Evolutionary conservation across 2,888 invertebrate species (phyloP), one percentile per base, ranked within the genome.

Genomic region (Alsophila aescularia): DNA sequence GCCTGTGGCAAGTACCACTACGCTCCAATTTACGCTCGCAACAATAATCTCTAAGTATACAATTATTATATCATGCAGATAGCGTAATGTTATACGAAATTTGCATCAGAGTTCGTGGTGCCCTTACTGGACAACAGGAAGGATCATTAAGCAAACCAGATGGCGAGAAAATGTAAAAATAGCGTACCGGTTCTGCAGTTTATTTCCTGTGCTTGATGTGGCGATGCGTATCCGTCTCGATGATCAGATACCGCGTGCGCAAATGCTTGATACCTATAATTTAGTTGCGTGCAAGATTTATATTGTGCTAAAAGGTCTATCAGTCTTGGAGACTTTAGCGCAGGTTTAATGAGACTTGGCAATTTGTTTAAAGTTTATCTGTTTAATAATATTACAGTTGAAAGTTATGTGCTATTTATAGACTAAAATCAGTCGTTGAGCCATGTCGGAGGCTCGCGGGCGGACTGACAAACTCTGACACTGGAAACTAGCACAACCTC

Each of bases 81-180:
- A 68, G 68, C 62, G 57, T 61, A 53, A 52, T 52, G 40, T 42
- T 64, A 60, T 52, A 58, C 53, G 39, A 40, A 49, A 69, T 67
- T 72, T 66, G 70, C 72, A 72, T 73, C 63, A 48, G 53, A 62
- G 65, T 70, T 68, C 66, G 62, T 57, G 61, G 68, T 66, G 66
- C 58, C 69, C 70, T 67, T 75, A 77, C 73, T 77, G 71, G 73
- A 67, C 56, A 72, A 70, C 72, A 68, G 70, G 74, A 75, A 77
- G 66, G 62, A 68, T 73, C 67, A 72, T 78, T 78, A 77, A 74
- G 76, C 77, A 75, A 79, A 82, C 75, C 70, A 75, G 76, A 73
- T 70, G 58, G 61, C 58, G 55, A 64, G 70, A 78, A 79, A 71
- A 72, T 67, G 67, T 73, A 74, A 77, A 79, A 76, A 81, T 74